phyloP scores from a whole-genome alignment of 53 echinoderm and acorn worm species.

The Arbacia lixula region DNA sequence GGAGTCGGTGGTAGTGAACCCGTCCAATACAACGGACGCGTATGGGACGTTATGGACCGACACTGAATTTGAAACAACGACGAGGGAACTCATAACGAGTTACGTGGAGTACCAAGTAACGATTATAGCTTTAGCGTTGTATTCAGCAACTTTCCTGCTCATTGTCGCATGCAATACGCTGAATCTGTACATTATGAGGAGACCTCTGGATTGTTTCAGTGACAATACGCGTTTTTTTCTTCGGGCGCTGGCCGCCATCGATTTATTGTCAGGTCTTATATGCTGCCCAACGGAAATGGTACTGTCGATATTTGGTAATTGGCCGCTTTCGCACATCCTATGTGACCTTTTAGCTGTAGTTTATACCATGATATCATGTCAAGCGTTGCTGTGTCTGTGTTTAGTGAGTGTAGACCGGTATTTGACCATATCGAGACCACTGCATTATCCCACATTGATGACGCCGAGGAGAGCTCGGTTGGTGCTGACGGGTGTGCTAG shows the following conservation, averaged over 20 bases:
- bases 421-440: conserved; percentile 24
- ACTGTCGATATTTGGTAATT: conserved; percentile 10
- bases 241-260: conserved; percentile 33
- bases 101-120: conserved; percentile 20
- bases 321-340: conserved; percentile 22
- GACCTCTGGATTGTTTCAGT: conserved; percentile 45
- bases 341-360: conserved; percentile 34
- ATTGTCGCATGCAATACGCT: conserved; percentile 31
- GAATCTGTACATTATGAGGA: conserved; percentile 47
- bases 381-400: conserved; percentile 39
- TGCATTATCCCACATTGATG: conserved; percentile 41
- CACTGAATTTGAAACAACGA: not conserved
- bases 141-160: not conserved
- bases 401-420: conserved; percentile 41
- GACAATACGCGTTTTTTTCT: conserved; percentile 54
- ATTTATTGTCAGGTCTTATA: conserved; percentile 21
- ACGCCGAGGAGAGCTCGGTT: conserved; percentile 19
- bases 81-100: not conserved
- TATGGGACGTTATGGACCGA: not conserved
- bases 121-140: conserved; percentile 36
- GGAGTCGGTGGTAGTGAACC: not conserved
- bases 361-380: conserved; percentile 45
- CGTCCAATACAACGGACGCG: not conserved
- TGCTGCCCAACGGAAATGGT: conserved; percentile 55
- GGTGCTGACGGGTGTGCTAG: not conserved